Conservation (phyloP, 2,888 invertebrate genomes). For the Watsonalla cultraria region DNA sequence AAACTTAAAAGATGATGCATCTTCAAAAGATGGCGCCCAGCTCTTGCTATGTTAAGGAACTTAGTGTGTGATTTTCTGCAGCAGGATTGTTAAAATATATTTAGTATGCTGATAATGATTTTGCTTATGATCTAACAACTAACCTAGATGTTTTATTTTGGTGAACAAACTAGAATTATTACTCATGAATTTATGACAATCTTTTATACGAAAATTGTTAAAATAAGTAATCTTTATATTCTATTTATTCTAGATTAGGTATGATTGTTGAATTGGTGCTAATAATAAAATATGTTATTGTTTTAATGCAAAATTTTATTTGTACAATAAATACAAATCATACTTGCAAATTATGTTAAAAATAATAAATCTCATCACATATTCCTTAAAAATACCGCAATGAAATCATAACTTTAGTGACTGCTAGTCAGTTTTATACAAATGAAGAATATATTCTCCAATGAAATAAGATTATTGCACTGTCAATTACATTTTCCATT, state of each 20-base stretch:
- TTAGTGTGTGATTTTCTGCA: no score
- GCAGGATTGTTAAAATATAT: no score
- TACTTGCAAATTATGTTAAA: conserved; percentile 69
- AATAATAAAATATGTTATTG: conserved; percentile 32
- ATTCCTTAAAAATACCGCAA: conserved; percentile 50
- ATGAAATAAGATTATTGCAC: conserved; percentile 53
- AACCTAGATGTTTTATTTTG: not conserved
- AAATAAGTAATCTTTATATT: no score
- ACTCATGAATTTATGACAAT: not conserved
- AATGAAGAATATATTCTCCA: conserved; percentile 27
- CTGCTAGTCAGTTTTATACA: conserved; percentile 31
- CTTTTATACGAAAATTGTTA: no score
- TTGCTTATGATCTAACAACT: no score
- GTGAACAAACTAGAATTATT: conserved; percentile 6
- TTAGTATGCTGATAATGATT: no score
- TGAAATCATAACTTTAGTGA: conserved; percentile 43
- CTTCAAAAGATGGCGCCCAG: no score
- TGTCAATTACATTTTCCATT: conserved; percentile 37
- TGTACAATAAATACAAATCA: conserved; percentile 79
- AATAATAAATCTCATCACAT: conserved; percentile 69
- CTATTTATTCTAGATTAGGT: no score
- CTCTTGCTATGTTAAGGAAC: no score
- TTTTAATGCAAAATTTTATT: conserved; percentile 73
- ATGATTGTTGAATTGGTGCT: not conserved
- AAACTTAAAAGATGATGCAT: no score